Base-by-base conservation (phyloP, 2,113 vertebrate genomes). In the Hystrix brachyura region DNA sequence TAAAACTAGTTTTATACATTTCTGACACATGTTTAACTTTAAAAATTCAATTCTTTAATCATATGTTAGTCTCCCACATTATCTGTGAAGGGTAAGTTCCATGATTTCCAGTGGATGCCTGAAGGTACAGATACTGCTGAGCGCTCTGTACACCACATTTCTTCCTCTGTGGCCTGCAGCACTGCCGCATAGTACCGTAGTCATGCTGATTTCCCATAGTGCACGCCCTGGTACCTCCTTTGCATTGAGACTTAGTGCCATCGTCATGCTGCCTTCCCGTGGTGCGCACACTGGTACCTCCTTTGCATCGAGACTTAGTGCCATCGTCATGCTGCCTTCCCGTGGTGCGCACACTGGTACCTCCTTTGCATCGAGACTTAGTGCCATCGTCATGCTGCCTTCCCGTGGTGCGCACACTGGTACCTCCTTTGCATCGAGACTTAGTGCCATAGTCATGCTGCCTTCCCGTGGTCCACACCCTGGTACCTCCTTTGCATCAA, bases 1-100 rank as follows among this genome's bases (percentile, higher is more conserved):
- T 4, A 57, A 89, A 93, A 86, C 3, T 27, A 29, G 79, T 80
- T 82, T 57, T 59, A 34, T 83, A 57, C 19, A 83, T 83, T 85
- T 97, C 65, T 86, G 67, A 93, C 51, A 62, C 10, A 14, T 57
- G 11, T 55, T 89, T 76, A 87, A 60, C 18, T 59, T 92, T 88
- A 32, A 78, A 62, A 19, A n/a, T 32, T 15, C n/a, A 32, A 57
- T 79, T 96, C 43, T 29, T 95, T 93, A n/a, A 72, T 64, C 38
- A 34, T 48, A 46, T 15, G 9, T 2, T 6, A 23, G 7, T 43
- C 7, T 86, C 53, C 8, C 25, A 6, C 51, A 7, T 79, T 69
- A 43, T 79, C 38, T 51, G 34, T 55, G 13, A 51, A 48, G 23
- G 38, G 34, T 55, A 84, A 83, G 46, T 23, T 32, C 14, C 55